phyloP scores from a whole-genome alignment of 2,113 vertebrate genomes.

The Hyperoodon ampullatus region DNA sequence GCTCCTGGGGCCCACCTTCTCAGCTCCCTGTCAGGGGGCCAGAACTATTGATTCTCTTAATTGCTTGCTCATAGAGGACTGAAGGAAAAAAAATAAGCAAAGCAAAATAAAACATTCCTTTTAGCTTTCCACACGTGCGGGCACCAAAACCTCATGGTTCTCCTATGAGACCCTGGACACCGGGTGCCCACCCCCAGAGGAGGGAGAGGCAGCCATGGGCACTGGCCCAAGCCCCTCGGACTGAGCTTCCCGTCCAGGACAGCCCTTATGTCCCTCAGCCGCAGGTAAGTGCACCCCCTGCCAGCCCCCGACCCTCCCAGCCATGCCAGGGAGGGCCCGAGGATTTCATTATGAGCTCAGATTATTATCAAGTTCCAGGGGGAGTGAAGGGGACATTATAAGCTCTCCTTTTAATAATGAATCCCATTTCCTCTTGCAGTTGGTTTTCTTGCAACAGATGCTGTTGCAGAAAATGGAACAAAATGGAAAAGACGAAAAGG shows the following conservation, averaged over 20 bases:
- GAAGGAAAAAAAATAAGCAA: neutral
- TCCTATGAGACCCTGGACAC: neutral
- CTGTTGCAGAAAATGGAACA: constrained; percentile 69
- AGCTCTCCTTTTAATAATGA: constrained; percentile 74
- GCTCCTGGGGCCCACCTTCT: neutral
- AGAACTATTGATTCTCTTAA: neutral
- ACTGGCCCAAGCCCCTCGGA: neutral
- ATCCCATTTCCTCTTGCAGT: constrained; percentile 60
- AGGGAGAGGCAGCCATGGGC: neutral
- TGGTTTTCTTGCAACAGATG: constrained; percentile 62
- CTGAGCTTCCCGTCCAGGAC: neutral
- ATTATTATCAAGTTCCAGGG: constrained; percentile 77
- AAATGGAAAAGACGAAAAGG: constrained; percentile 58
- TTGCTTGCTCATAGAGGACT: neutral
- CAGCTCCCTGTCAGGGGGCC: neutral
- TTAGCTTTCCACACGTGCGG: neutral
- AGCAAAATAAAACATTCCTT: neutral
- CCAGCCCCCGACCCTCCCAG: constrained; percentile 53
- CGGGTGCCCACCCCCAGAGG: neutral
- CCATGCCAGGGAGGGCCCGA: constrained; percentile 66
- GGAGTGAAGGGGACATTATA: constrained; percentile 40
- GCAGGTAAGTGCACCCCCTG: constrained; percentile 71
- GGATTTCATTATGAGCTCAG: constrained; percentile 78
- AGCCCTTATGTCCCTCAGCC: constrained; percentile 71
- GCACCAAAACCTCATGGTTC: neutral